Conservation (phyloP, 2,113 vertebrate species). For the Amphiprion ocellaris region DNA sequence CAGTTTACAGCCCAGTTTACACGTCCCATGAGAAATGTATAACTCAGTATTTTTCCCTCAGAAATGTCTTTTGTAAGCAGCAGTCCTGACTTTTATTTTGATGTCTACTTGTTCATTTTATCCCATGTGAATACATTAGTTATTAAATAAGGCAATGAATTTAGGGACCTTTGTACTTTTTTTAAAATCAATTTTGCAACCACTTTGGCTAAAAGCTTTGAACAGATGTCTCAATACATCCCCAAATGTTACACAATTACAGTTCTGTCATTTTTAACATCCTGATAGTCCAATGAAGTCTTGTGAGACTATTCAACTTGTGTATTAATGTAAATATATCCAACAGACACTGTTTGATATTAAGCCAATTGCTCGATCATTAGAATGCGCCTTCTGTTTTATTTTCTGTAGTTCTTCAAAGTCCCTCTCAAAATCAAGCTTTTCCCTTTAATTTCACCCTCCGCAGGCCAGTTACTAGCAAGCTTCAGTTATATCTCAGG, state of each 20-base stretch:
- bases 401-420: slow-evolving; percentile 32
- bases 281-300: slow-evolving; percentile 1
- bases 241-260: neutral
- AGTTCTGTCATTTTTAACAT: neutral
- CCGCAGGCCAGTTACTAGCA: slow-evolving; percentile 13
- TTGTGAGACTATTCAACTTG: slow-evolving; percentile 15
- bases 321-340: neutral
- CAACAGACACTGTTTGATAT: neutral
- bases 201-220: neutral
- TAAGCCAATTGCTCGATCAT: neutral
- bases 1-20: too few species aligned
- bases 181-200: neutral
- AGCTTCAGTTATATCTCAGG: slow-evolving; percentile 42
- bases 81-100: too few species aligned
- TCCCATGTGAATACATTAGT: neutral
- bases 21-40: too few species aligned
- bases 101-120: neutral
- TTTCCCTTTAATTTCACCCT: slow-evolving; percentile 24
- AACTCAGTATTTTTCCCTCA: too few species aligned
- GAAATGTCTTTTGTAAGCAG: too few species aligned
- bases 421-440: slow-evolving; percentile 6
- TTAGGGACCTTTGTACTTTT: neutral
- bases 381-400: neutral
- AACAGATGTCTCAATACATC: slow-evolving; percentile 20
- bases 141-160: neutral